Percentiles rank a stretch among this genome's conserved stretches.
These are phyloP conservation scores for Calidris pugnax DNA, from an alignment of 2,113 vertebrate species.

Conservation along the genomic window DNA sequence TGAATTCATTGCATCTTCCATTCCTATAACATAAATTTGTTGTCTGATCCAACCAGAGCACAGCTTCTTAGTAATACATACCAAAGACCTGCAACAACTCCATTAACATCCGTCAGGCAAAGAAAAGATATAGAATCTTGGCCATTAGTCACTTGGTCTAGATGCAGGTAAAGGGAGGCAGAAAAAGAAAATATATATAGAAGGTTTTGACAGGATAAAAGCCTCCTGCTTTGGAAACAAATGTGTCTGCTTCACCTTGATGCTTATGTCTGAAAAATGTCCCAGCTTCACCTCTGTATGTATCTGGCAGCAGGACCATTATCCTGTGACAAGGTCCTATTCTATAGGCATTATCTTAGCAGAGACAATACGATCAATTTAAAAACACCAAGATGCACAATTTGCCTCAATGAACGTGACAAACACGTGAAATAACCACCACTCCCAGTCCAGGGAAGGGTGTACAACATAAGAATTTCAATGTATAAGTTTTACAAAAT, in stretches of 20 bases:
- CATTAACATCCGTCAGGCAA: background rate
- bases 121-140: background rate
- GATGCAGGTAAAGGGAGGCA: background rate
- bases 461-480: background rate
- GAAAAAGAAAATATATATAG: accelerated
- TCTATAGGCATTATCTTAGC: background rate
- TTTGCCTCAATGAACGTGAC: background rate
- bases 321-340: background rate
- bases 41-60: background rate
- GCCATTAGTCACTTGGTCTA: background rate
- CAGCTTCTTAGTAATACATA: background rate
- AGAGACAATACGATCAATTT: background rate
- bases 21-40: background rate
- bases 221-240: background rate
- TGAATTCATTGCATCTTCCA: background rate
- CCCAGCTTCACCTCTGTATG: background rate
- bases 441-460: background rate
- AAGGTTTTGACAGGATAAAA: constrained; percentile 24
- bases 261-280: constrained; percentile 28
- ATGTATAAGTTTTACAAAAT: background rate
- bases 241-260: background rate
- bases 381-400: background rate
- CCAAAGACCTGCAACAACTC: background rate
- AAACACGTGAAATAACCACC: accelerated
- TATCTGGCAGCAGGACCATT: constrained; percentile 1